phyloP scores from a whole-genome alignment of 2,888 invertebrate genomes.

The Tholera decimalis region DNA sequence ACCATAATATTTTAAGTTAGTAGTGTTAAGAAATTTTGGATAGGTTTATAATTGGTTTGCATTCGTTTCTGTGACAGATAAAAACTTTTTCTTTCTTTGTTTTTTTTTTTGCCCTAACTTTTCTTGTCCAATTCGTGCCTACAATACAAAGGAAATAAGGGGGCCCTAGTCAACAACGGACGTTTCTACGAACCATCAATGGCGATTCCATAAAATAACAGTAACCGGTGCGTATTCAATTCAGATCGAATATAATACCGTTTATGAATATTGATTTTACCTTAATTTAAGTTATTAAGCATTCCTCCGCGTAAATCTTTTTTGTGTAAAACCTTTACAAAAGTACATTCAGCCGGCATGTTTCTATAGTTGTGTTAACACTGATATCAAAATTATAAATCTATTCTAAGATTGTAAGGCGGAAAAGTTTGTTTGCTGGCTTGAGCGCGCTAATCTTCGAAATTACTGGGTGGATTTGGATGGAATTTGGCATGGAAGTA shows the following conservation, averaged over 20 bases:
- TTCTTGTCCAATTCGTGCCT: neutral
- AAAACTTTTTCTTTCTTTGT: no score
- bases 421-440: no score
- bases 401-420: no score
- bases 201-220: conserved; percentile 2
- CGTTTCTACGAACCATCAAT: neutral
- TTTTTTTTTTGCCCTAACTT: neutral
- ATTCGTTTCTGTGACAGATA: no score
- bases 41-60: no score
- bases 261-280: conserved; percentile 54
- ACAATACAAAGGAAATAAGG: neutral
- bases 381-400: conserved; percentile 11
- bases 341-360: conserved; percentile 56
- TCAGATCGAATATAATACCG: conserved; percentile 32
- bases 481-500: no score
- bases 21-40: no score
- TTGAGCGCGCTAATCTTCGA: no score
- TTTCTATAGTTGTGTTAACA: conserved; percentile 32
- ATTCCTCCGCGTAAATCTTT: conserved; percentile 57
- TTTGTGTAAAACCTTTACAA: conserved; percentile 56
- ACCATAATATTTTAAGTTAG: no score
- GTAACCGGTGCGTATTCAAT: conserved; percentile 2
- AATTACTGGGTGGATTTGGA: no score
- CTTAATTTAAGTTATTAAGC: conserved; percentile 35
- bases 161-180: neutral